Evolutionary conservation across 1,140 invertebrate genomes (phyloP), one percentile per base, ranked within the genome.

Genomic region (Eupristina koningsbergeri): DNA sequence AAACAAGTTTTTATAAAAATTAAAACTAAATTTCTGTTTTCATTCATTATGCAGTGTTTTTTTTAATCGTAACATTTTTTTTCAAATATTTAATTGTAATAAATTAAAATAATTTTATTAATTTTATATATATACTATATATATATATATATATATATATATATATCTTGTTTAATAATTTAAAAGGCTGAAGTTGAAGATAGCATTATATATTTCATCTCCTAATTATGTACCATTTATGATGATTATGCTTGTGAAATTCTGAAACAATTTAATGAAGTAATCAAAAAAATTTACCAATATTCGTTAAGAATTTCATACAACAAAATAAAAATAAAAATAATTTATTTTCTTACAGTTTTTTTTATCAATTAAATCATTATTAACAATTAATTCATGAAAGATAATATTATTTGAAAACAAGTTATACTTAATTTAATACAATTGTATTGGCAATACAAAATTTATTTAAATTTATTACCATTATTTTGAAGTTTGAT

Each of bases 381-480:
- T 7, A 77, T 61, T 61, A 77, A 61, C 22, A 77, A 73, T 53
- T 73, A 22, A 74, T 45, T 74, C 6, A 58, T 17, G 29, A 69
- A 34, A 34, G 26, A 50, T 29, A 64, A 64, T 80, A 81, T 39
- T 71, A 41, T 8, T 41, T 71, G n/a, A 36, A 71, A 71, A 71
- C 26, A 39, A 39, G 53, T 75, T 83, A 69, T 53, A 29, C n/a
- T 78, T 8, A 61, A 69, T 73, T 84, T 53, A 1, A 63, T 83
- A 73, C 1, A 77, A 79, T 83, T 15, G 6, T 78, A 19, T 73
- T 79, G 50, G 34, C 36, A 78, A 53, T 11, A 63, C 47, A 79
- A n/a, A n/a, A n/a, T n/a, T n/a, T n/a, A n/a, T n/a, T n/a, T n/a
- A n/a, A n/a, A n/a, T n/a, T n/a, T n/a, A n/a, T n/a, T n/a, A n/a